Conservation (phyloP, 2,888 invertebrate species). For the Macrophya annulata region DNA sequence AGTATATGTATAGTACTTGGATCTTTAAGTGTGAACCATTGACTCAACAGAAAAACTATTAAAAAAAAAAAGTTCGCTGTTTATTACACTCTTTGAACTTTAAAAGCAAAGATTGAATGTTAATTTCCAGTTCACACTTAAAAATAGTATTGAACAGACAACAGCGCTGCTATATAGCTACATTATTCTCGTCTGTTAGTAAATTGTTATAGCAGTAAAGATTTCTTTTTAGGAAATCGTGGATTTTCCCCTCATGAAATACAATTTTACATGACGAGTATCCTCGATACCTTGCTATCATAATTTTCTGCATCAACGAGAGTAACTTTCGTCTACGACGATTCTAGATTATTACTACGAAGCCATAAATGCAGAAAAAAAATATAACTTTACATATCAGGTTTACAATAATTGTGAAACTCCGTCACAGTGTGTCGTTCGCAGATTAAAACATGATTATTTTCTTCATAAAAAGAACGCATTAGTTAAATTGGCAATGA, state of each 20-base stretch:
- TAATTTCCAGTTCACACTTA: background rate
- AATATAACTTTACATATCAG: background rate
- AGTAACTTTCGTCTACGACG: conserved; percentile 16
- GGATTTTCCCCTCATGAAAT: background rate
- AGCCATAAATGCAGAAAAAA: background rate
- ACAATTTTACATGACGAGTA: background rate
- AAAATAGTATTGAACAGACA: background rate
- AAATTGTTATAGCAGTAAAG: conserved; percentile 19
- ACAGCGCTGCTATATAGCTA: background rate
- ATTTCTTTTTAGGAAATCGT: background rate
- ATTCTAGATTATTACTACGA: conserved; percentile 2
- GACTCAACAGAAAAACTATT: conserved; percentile 32
- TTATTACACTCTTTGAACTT: background rate
- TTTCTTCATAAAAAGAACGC: background rate
- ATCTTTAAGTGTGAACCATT: conserved; percentile 22
- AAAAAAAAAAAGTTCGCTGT: conserved; percentile 49
- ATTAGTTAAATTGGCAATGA: background rate
- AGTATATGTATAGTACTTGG: conserved; percentile 25
- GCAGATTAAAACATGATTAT: conserved; percentile 5
- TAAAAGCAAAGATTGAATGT: background rate
- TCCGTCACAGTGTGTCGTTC: background rate
- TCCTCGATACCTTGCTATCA: background rate
- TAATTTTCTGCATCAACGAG: background rate
- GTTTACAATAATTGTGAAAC: background rate
- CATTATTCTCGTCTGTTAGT: background rate